Percentiles rank a stretch among this genome's conserved stretches.
Evolutionary conservation across 2,797 vertebrate species (phyloP).

Genomic region (Myotis myotis): DNA sequence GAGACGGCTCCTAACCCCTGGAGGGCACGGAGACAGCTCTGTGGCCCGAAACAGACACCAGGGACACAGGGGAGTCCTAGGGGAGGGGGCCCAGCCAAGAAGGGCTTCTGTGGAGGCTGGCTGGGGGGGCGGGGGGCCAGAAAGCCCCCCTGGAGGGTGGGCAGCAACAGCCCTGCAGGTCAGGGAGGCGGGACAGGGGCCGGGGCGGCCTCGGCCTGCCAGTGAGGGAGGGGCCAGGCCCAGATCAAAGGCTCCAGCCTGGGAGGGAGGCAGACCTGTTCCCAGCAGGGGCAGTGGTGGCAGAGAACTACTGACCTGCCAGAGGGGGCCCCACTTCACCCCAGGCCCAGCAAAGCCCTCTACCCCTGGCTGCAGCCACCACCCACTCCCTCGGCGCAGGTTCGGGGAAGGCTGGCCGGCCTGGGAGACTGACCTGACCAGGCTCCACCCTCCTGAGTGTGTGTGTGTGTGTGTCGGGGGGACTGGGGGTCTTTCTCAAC

Average conservation of each 20-base stretch:
- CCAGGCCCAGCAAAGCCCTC: not conserved
- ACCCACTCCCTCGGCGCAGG: too few relatives aligned
- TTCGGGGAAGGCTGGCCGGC: fast-evolving
- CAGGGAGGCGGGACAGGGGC: not conserved
- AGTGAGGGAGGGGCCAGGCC: not conserved
- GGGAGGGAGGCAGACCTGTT: not conserved
- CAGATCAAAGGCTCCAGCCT: not conserved
- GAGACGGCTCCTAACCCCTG: not conserved
- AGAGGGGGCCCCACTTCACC: not conserved
- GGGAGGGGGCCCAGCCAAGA: not conserved
- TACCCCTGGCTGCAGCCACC: not conserved
- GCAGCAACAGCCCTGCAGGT: not conserved
- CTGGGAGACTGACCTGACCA: not conserved
- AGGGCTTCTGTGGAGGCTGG: not conserved
- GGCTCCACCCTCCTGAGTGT: not conserved
- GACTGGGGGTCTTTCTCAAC: not conserved
- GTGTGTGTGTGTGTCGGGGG: too few relatives aligned
- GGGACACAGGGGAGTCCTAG: not conserved
- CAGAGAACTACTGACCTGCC: too few relatives aligned
- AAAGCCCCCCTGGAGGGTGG: not conserved
- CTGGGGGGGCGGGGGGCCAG: not conserved
- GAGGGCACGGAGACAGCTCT: not conserved
- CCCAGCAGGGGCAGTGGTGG: not conserved
- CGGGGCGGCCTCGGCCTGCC: not conserved
- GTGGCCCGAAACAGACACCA: too few relatives aligned